Base-by-base conservation (phyloP, 2,888 invertebrate species). In the Hermodice carunculata region DNA sequence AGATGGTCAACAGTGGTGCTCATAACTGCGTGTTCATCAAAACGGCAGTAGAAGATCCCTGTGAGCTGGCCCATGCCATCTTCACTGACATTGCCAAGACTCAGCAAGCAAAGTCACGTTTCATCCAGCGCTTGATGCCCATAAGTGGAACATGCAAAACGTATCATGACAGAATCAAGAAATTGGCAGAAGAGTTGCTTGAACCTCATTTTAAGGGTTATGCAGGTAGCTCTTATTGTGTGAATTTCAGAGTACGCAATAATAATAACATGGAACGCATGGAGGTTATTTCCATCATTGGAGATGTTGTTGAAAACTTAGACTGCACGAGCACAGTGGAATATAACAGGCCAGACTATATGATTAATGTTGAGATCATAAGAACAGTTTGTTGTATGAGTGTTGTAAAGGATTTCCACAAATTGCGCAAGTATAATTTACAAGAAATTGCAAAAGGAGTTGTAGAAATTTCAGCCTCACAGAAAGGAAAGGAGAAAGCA, bases 1-100 rank as follows among this genome's bases (percentile, higher is more conserved):
- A 94, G 87, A 91, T 90, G 26, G 90, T 95, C 0, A 91, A 93
- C 73, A 94, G 94, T 0, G 93, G 93, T 56, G 92, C 93, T 0
- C 92, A 91, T 52, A 95, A 95, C 84, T 91, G 93, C 77, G 87
- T 96, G 69, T 97, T 97, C 79, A 94, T 97, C 69, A 91, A 90
- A 82, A 93, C 94, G 0, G 92, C 76, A 17, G 56, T 95, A 51
- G 89, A 90, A 42, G 90, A 94, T 86, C 95, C 95, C 3, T 90
- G 91, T 61, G 89, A 90, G 40, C 80, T 97, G 29, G 92, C 91
- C 0, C 87, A 90, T 24, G 87, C 88, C 60, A 93, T 97, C 66
- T 88, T 95, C 49, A 88, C 91, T 75, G 93, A 95, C 80, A 88
- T 95, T 66, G 86, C 89, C 54, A 83, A 89, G 24, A 92, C 90